phyloP scores from a whole-genome alignment of 2,113 vertebrate genomes.

The Misgurnus mizolepis region DNA sequence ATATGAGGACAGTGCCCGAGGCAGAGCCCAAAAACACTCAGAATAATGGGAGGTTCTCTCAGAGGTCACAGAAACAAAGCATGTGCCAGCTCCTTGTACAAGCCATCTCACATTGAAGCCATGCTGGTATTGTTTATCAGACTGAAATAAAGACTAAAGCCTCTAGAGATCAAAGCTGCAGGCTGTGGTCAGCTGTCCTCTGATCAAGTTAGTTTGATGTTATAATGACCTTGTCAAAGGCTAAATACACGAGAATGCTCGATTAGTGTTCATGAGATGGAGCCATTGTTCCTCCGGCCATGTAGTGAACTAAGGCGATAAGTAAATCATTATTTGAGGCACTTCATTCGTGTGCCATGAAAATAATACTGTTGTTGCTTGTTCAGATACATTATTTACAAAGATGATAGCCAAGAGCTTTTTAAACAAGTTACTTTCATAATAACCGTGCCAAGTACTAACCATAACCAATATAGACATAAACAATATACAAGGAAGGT shows the following conservation, averaged over 20 bases:
- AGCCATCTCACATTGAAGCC: not conserved
- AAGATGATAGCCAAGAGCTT: not conserved
- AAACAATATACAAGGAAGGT: no score
- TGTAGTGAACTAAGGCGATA: not conserved
- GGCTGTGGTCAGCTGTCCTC: not conserved
- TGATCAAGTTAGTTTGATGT: slow-evolving; percentile 30
- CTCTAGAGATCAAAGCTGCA: slow-evolving; percentile 13
- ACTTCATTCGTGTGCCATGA: not conserved
- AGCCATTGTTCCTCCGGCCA: not conserved
- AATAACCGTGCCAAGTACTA: not conserved
- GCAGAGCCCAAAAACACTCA: not conserved
- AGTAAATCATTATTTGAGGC: slow-evolving; percentile 4
- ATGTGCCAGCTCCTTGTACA: not conserved
- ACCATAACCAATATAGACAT: no score
- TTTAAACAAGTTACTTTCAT: not conserved
- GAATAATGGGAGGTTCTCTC: not conserved
- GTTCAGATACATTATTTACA: not conserved
- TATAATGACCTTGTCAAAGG: slow-evolving; percentile 18
- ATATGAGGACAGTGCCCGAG: not conserved
- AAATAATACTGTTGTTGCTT: not conserved
- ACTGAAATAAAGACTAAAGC: slow-evolving; percentile 2
- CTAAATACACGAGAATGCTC: not conserved
- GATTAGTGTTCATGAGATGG: slow-evolving; percentile 13
- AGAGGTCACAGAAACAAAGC: slow-evolving; percentile 14
- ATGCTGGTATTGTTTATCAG: slow-evolving; percentile 1